Evolutionary conservation across 2,797 vertebrate genomes (phyloP).

Genomic region (Leuciscus waleckii): DNA sequence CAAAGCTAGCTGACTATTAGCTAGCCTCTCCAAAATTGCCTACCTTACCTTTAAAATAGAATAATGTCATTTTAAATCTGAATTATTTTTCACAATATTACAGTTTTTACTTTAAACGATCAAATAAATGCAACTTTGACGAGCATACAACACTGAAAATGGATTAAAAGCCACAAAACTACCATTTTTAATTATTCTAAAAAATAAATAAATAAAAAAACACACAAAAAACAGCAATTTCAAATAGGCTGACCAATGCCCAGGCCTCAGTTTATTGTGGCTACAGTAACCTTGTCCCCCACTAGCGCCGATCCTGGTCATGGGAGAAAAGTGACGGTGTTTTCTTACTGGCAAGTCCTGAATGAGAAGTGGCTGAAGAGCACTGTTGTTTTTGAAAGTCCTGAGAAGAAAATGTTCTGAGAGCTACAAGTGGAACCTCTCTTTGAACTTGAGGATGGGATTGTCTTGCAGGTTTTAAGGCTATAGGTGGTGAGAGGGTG

Average conservation of each 20-base stretch:
- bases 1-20: neutral
- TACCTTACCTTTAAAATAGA: neutral
- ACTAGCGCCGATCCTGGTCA: neutral
- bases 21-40: neutral
- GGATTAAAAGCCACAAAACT: neutral
- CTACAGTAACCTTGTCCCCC: neutral
- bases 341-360: slow-evolving; percentile 53
- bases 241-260: neutral
- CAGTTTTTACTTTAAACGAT: neutral
- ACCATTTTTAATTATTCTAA: neutral
- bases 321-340: slow-evolving; percentile 53
- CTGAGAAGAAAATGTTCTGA: slow-evolving; percentile 54
- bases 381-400: slow-evolving; percentile 35
- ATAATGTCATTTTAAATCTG: neutral
- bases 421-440: slow-evolving; percentile 75
- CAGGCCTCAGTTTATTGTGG: neutral
- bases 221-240: neutral
- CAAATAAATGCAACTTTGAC: neutral
- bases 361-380: slow-evolving; percentile 48
- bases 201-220: too few relatives aligned
- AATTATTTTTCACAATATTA: neutral
- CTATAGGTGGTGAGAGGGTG: slow-evolving; percentile 66
- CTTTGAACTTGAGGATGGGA: slow-evolving; percentile 70
- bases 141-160: neutral
- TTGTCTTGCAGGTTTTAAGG: slow-evolving; percentile 66